Base-by-base conservation (phyloP, 2,113 vertebrate genomes). In the Siniperca chuatsi region DNA sequence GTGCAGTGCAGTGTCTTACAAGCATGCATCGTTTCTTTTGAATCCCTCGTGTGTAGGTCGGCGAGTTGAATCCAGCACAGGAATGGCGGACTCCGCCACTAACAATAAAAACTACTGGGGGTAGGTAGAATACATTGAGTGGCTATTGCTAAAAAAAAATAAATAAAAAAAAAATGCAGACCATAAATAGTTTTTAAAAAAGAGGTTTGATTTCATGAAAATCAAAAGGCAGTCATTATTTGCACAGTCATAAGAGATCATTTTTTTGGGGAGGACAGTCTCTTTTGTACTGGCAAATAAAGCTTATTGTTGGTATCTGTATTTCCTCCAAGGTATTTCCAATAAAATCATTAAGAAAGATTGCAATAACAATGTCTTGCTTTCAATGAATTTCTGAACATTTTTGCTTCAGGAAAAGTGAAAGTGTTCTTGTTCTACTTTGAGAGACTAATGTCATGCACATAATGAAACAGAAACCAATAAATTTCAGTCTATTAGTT, bases 301-400 rank as follows among this genome's bases (percentile, higher is more conserved):
- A 50, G 68, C 37, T 37, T 54, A 10, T 48, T 4, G 46, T 46
- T 46, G 11, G 11, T 65, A 48, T 35, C 46, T 50, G 29, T 71
- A 25, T 44, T 62, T 79, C 0, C 0, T 78, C 25, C 29, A 42
- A 3, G 25, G 1, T 35, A 64, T 20, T 64, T 55, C 1, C 25
- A 79, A 23, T 21, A 29, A 37, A 64, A 85, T 76, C 72, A 50
- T 42, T n/a, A 11, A 16, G 40, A 79, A 72, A 0, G 18, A n/a
- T 29, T 69, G 40, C 54, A 60, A 21, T 35, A 50, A 70, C 12
- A 79, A 25, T 61, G 12, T 40, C 10, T 7, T 62, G 21, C 5
- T 68, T 67, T 52, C 6, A 61, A 55, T 4, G 40, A 20, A 7
- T 29, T 52, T 67, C 42, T 48, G 13, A 50, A 54, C 18, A 29